Evolutionary conservation across 2,888 invertebrate genomes (phyloP), one percentile per base, ranked within the genome.

Genomic region (Saturnia pavonia): DNA sequence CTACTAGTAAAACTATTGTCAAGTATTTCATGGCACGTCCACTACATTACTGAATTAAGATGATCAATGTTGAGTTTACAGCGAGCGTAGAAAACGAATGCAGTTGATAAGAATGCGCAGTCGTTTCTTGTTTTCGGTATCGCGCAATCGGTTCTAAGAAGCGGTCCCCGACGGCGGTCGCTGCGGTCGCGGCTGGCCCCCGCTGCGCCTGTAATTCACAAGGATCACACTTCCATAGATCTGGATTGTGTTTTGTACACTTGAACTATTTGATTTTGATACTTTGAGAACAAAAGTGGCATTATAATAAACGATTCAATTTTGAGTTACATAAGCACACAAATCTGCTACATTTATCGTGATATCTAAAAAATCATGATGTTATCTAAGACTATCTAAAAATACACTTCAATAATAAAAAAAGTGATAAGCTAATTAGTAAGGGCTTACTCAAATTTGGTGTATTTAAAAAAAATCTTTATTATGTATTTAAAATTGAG

Each of bases 131-230:
- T 34, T 19, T 27, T 40, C 65, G 65, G 65, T 65, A 65, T 65
- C 65, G 65, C 65, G 65, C 65, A 65, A 67, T 42, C 67, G 66
- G 70, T 70, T 70, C 70, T 54, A 54, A 70, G 70, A 70, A 70
- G 69, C 67, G 51, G 42, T 48, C 66, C 54, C 51, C 34, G 69
- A 22, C 48, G 19, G 48, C 67, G 51, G 65, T 4, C 67, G 11
- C 57, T 40, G 25, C 48, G 68, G 45, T 34, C 60, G 72, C 73
- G 72, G 77, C 75, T 71, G 72, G 77, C 78, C 86, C 91, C 92
- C 86, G 91, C 89, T 88, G 91, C 71, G 91, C 69, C 85, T 85
- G 90, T 91, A 91, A 91, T 91, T 91, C 92, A 90, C 91, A 84
- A 82, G 78, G 80, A 85, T 91, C 91, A 91, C 92, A 92, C 92